Percentiles rank a stretch among this genome's conserved stretches.
Evolutionary conservation across 2,797 vertebrate species (phyloP).

Genomic region (Lagorchestes hirsutus): DNA sequence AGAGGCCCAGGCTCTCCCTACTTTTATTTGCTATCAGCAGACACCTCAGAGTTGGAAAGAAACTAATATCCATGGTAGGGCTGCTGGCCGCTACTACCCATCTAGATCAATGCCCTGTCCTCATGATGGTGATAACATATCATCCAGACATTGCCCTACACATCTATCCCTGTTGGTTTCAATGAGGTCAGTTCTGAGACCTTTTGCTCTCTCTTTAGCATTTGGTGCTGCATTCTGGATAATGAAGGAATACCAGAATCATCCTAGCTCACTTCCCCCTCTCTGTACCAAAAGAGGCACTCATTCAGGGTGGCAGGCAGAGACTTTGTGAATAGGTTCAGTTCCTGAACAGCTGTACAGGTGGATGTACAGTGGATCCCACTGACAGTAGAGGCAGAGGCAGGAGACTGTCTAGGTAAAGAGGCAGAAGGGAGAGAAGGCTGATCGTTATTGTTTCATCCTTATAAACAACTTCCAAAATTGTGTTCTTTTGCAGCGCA

Average conservation of each 20-base stretch:
- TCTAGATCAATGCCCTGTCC: neutral
- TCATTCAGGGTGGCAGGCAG: neutral
- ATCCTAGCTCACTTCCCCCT: conserved; percentile 9
- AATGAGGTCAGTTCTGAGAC: neutral
- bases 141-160: neutral
- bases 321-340: neutral
- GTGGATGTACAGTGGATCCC: neutral
- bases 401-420: neutral
- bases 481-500: neutral
- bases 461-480: neutral
- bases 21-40: neutral
- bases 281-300: neutral
- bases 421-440: neutral
- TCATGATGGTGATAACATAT: neutral
- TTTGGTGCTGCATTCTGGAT: conserved; percentile 13
- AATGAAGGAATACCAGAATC: neutral
- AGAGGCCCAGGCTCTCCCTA: neutral
- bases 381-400: neutral
- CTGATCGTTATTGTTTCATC: neutral
- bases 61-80: neutral
- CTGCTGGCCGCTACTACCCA: neutral
- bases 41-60: neutral
- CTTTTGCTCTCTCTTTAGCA: conserved; percentile 66
- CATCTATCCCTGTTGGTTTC: neutral
- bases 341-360: neutral